These are phyloP conservation scores for Pammene fasciana DNA, from an alignment of 2,888 invertebrate genomes.

Conservation along the genomic window DNA sequence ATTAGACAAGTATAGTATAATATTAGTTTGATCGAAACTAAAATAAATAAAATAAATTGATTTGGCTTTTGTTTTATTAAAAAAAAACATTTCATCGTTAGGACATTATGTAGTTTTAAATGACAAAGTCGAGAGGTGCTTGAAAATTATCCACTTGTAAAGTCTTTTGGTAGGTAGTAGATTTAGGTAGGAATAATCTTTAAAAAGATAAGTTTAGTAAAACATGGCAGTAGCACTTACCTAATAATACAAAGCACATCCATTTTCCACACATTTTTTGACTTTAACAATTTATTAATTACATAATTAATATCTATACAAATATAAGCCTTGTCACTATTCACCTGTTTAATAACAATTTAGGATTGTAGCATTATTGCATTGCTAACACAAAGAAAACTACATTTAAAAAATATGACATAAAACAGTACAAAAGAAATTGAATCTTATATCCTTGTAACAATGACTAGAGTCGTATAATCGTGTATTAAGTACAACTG, in stretches of 20 bases:
- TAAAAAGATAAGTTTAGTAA: too few species aligned
- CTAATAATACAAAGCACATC: conserved; percentile 9
- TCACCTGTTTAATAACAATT: not conserved
- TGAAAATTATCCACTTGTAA: too few species aligned
- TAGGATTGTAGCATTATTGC: not conserved
- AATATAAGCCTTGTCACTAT: not conserved
- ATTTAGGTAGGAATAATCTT: too few species aligned
- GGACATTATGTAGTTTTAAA: too few species aligned
- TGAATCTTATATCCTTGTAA: not conserved
- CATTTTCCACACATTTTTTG: conserved; percentile 3
- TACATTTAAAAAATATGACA: not conserved
- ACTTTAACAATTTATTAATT: not conserved
- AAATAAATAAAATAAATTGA: too few species aligned
- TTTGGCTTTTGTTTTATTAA: too few species aligned
- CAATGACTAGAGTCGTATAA: not conserved
- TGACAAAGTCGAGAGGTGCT: too few species aligned
- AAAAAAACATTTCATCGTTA: too few species aligned
- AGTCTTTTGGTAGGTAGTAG: too few species aligned
- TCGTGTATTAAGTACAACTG: not conserved
- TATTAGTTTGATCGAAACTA: too few species aligned
- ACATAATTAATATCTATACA: not conserved
- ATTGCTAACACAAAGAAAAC: not conserved
- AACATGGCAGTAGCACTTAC: not conserved
- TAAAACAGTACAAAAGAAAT: not conserved
- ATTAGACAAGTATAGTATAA: too few species aligned